Base-by-base conservation (phyloP, 2,797 vertebrate genomes). In the Lepus townsendii region DNA sequence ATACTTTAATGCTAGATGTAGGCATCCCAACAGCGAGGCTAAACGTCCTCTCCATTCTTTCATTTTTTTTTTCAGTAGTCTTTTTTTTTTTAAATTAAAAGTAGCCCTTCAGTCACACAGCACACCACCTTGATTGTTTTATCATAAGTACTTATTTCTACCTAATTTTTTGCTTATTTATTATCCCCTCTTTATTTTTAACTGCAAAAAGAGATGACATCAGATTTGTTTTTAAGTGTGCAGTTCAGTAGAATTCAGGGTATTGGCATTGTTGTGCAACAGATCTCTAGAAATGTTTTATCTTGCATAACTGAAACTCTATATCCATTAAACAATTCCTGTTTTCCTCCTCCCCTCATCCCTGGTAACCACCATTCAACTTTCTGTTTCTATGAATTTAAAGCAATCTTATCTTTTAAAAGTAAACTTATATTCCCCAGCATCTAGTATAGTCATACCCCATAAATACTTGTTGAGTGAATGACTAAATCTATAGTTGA, bases 301-400 rank as follows among this genome's bases (percentile, higher is more conserved):
- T 72, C 32, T 92, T 94, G 27, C 5, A 54, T 78, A 95, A 88
- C n/a, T 83, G 84, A 95, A 87, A 87, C 82, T 57, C 19, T 82
- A 2, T 26, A 60, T 26, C 42, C 54, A n/a, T 22, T 71, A 76
- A 82, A 88, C 26, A 60, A 52, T 35, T 90, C 80, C 54, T 22
- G 24, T 52, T 79, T 79, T 90, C 32, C n/a, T 66, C 24, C n/a
- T 54, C 47, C 27, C 42, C 52, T 38, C 30, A 27, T 66, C n/a
- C 68, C 60, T 30, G 8, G 47, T 68, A 75, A 68, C 68, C 30
- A 63, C 52, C 20, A 75, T 78, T 79, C 63, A 86, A n/a, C 30
- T 89, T 86, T 84, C 69, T 68, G 11, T 42, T 91, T 75, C 78
- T 77, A 38, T 77, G 38, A 88, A 76, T 94, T 82, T 92, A 12